phyloP scores from a whole-genome alignment of 2,113 vertebrate species.

The Colossoma macropomum region DNA sequence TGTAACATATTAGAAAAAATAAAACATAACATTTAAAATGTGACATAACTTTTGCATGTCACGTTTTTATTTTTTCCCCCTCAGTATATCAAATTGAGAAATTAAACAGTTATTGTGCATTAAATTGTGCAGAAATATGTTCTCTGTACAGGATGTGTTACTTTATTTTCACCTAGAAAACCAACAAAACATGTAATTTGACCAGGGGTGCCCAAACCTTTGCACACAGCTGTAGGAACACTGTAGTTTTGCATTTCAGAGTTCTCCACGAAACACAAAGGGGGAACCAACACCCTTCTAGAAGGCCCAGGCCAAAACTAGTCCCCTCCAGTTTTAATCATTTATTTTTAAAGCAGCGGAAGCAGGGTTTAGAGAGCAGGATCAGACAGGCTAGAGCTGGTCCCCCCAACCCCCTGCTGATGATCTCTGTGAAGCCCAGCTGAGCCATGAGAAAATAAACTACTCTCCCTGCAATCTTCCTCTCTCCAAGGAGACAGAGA shows the following conservation, averaged over 20 bases:
- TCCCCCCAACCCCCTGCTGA: constrained; percentile 17
- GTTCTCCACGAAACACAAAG: constrained; percentile 12
- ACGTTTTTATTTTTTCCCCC: no score
- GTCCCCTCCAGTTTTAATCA: constrained; percentile 64
- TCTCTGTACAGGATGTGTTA: no score
- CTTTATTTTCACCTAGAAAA: no score
- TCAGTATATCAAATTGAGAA: no score
- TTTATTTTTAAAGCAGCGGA: constrained; percentile 52
- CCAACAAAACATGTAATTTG: no score
- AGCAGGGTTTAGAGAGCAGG: constrained; percentile 66
- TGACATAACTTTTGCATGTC: no score
- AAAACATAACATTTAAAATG: no score
- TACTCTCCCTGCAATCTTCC: constrained; percentile 21
- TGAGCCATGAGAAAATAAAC: constrained; percentile 45
- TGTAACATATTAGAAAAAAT: no score
- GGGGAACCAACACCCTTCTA: constrained; percentile 32
- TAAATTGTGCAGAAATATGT: no score
- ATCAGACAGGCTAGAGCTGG: constrained; percentile 57
- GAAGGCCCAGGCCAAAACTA: constrained; percentile 66
- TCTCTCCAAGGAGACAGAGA: not conserved
- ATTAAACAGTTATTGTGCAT: no score
- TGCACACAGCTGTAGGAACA: no score
- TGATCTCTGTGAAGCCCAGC: constrained; percentile 30
- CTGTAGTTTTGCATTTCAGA: not conserved
- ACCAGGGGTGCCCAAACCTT: no score